phyloP scores from a whole-genome alignment of 2,113 vertebrate species.

The Passer domesticus region DNA sequence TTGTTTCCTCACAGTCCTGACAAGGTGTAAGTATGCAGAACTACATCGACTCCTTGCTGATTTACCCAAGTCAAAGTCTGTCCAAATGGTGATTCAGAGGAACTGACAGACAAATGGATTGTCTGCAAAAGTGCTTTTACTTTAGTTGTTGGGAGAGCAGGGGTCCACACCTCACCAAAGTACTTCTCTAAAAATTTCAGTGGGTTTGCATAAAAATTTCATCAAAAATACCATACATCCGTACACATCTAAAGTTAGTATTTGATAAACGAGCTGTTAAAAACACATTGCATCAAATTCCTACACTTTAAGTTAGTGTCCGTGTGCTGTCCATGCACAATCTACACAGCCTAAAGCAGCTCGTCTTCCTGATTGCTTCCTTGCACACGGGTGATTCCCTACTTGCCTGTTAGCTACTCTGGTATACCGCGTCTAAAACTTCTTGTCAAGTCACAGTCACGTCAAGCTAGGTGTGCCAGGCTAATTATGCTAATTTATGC shows the following conservation, averaged over 20 bases:
- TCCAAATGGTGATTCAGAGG: background rate
- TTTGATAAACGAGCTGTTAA: background rate
- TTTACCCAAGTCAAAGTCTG: background rate
- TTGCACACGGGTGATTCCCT: background rate
- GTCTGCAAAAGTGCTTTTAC: fast-evolving
- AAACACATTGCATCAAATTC: background rate
- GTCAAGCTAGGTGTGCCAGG: background rate
- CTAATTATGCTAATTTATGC: background rate
- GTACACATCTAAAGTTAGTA: background rate
- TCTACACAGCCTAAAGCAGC: background rate
- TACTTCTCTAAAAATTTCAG: background rate
- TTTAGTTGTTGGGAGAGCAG: background rate
- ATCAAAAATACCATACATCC: background rate
- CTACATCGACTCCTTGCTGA: background rate
- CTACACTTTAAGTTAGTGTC: background rate
- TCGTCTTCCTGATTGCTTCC: background rate
- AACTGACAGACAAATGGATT: background rate
- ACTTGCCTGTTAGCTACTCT: background rate
- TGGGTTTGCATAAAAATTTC: background rate
- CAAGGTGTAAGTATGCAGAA: background rate
- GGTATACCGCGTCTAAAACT: background rate
- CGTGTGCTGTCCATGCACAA: fast-evolving
- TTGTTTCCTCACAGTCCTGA: background rate
- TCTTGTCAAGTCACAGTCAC: background rate
- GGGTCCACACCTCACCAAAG: background rate